Percentiles rank a stretch among this genome's conserved stretches.
Conservation (phyloP, 2,797 vertebrate species). For the Petrocephalus schoutedeni region DNA sequence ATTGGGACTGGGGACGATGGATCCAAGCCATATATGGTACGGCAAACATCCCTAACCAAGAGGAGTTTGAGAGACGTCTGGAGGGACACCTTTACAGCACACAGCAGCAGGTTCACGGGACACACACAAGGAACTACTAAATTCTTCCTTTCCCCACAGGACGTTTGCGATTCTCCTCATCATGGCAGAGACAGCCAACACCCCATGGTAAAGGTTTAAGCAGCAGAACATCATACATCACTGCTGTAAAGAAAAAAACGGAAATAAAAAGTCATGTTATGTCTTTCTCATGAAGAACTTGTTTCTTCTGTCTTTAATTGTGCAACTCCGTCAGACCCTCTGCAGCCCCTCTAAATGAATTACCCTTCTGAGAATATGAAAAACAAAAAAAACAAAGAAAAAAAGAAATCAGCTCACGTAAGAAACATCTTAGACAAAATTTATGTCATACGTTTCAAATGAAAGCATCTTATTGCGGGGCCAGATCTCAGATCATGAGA, state of each 20-base stretch:
- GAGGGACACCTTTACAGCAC: neutral
- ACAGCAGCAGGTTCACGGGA: neutral
- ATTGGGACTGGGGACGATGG: neutral
- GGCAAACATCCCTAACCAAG: neutral
- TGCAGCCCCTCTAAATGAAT: neutral
- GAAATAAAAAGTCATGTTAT: neutral
- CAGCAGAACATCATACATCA: slow-evolving; percentile 36
- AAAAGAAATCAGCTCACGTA: slow-evolving; percentile 18
- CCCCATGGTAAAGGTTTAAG: slow-evolving; percentile 37
- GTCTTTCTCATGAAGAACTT: neutral
- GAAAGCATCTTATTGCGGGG: neutral
- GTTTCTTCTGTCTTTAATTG: slow-evolving; percentile 50
- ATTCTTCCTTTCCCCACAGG: neutral
- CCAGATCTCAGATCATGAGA: neutral
- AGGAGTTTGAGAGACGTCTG: neutral
- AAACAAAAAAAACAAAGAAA: neutral
- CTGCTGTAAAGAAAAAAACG: slow-evolving; percentile 35
- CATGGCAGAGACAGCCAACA: slow-evolving; percentile 29
- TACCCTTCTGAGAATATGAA: neutral
- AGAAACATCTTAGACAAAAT: neutral
- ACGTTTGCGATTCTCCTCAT: neutral
- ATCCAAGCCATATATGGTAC: neutral
- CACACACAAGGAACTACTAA: neutral
- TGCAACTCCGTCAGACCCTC: neutral
- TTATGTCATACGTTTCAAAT: neutral